A percentile compares a stretch with the other conserved stretches of the same genome.
Conservation (phyloP, 2,113 vertebrate species). For the Microtus richardsoni region DNA sequence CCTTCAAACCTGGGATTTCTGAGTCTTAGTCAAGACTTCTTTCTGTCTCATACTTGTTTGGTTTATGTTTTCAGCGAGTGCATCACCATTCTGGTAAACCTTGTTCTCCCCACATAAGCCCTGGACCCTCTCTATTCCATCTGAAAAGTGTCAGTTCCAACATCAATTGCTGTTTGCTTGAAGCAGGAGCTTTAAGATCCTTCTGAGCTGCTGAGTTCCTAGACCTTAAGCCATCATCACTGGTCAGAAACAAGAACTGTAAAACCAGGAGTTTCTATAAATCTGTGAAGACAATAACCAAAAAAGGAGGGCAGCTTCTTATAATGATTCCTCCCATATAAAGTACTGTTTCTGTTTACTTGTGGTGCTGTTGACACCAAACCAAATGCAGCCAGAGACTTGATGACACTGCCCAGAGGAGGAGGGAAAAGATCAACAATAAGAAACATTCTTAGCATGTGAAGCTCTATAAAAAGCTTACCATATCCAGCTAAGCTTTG, state of each 20-base stretch:
- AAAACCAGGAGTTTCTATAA: neutral
- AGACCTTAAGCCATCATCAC: neutral
- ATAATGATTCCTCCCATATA: neutral
- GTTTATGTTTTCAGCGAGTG: neutral
- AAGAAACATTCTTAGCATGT: neutral
- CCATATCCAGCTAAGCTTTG: neutral
- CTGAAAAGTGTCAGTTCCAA: neutral
- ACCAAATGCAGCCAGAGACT: neutral
- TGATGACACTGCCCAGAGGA: neutral
- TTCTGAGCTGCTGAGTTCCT: neutral
- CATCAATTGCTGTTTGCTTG: neutral
- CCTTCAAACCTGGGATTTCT: neutral
- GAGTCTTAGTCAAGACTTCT: neutral
- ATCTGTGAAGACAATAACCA: neutral
- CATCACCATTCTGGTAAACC: neutral
- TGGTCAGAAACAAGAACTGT: neutral
- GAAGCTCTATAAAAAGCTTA: neutral
- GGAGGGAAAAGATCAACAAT: fast-evolving
- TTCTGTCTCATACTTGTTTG: neutral
- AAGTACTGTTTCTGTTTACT: neutral
- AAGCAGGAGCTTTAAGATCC: neutral
- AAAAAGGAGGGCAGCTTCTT: neutral
- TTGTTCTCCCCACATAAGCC: neutral
- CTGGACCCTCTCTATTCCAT: neutral
- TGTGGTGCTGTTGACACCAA: neutral